Percentiles rank a stretch among this genome's conserved stretches.
phyloP scores from a whole-genome alignment of 2,888 invertebrate genomes.

The Amphimallon solstitiale region DNA sequence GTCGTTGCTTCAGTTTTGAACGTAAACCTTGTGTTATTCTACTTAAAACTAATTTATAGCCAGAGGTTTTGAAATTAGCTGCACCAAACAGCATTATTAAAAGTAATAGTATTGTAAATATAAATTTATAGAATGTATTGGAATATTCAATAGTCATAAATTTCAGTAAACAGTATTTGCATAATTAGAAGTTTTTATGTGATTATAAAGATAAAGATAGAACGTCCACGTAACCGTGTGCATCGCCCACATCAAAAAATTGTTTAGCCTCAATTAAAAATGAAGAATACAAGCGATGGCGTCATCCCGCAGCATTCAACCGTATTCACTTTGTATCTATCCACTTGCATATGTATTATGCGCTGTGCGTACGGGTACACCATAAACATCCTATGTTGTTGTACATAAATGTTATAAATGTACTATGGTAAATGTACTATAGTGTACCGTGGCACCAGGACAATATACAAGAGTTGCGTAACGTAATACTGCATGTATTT shows the following conservation, averaged over 20 bases:
- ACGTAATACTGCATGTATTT: conserved; percentile 3
- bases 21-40: no score
- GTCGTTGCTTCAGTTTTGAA: no score
- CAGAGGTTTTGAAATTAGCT: no score
- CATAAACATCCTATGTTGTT: background rate
- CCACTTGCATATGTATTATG: background rate
- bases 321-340: background rate
- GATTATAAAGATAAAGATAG: no score
- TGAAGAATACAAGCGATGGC: background rate
- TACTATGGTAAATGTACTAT: background rate
- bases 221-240: background rate
- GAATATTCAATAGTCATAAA: no score
- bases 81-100: no score
- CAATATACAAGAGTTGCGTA: conserved; percentile 4
- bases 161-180: no score
- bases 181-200: no score
- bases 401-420: background rate
- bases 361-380: background rate
- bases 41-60: no score
- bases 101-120: no score
- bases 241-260: conserved; percentile 9
- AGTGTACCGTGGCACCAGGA: background rate
- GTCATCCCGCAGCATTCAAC: background rate
- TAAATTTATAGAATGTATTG: no score
- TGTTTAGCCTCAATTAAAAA: conserved; percentile 10